These are phyloP conservation scores for Pristionchus japonicus DNA, from an alignment of 2,888 invertebrate genomes.

Conservation along the genomic window DNA sequence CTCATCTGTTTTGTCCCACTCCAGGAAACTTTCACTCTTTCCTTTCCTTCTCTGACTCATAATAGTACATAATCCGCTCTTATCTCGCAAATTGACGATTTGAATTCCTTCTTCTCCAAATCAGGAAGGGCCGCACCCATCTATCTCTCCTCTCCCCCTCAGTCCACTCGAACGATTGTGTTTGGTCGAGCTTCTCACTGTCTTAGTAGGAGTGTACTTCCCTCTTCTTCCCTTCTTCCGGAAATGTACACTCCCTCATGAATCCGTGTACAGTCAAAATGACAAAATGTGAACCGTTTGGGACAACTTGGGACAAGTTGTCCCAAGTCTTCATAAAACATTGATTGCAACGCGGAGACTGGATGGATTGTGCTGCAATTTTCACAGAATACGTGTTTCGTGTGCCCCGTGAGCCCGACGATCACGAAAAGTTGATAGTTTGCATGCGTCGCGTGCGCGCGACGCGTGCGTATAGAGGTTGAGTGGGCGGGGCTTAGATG, in stretches of 20 bases:
- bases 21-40: not conserved
- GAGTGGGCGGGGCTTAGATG: too few relatives aligned
- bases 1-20: not conserved
- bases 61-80: not conserved
- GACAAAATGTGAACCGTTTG: too few relatives aligned
- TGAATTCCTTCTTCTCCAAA: not conserved
- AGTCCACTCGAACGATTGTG: conserved; percentile 12
- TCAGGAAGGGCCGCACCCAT: conserved; percentile 19
- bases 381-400: too few relatives aligned
- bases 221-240: not conserved
- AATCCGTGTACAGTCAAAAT: too few relatives aligned
- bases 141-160: not conserved
- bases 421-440: too few relatives aligned
- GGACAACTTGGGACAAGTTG: too few relatives aligned
- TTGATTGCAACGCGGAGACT: too few relatives aligned
- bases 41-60: conserved; percentile 20
- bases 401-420: too few relatives aligned
- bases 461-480: too few relatives aligned
- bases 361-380: too few relatives aligned
- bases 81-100: not conserved
- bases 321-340: too few relatives aligned
- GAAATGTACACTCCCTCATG: not conserved
- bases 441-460: too few relatives aligned
- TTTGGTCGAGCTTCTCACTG: not conserved
- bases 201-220: not conserved